Percentiles rank a stretch among this genome's conserved stretches.
These are phyloP conservation scores for Vulpes ferrilata DNA, from an alignment of 2,113 vertebrate genomes.

Conservation along the genomic window DNA sequence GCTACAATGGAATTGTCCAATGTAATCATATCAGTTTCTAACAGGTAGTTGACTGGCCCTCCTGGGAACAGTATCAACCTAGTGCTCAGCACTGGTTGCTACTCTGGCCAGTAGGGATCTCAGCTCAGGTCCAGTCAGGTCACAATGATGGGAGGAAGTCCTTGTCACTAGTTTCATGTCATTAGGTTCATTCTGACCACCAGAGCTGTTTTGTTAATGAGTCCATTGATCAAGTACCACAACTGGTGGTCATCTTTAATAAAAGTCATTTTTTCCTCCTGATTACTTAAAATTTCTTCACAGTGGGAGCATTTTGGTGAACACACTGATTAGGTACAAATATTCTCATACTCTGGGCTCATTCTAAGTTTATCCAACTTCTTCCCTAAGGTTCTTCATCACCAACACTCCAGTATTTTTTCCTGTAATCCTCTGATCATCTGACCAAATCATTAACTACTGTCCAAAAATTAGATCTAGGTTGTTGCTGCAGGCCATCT, in stretches of 20 bases:
- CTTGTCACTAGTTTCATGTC: neutral
- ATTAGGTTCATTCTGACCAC: neutral
- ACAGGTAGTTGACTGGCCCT: neutral
- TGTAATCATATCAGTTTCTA: neutral
- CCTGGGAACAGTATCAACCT: neutral
- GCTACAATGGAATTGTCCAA: neutral
- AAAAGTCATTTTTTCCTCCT: neutral
- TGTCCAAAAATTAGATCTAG: conserved; percentile 48
- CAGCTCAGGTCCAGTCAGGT: neutral
- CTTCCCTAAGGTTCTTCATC: neutral
- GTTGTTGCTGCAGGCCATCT: neutral
- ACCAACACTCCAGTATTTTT: conserved; percentile 22
- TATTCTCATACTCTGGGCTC: neutral
- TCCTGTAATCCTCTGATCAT: neutral
- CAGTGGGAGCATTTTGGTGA: neutral
- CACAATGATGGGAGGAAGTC: neutral
- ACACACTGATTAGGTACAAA: neutral
- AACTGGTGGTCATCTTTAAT: neutral
- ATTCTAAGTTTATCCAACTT: neutral
- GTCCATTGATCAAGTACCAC: neutral
- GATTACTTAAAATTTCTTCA: neutral
- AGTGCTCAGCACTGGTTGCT: neutral
- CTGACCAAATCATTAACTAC: conserved; percentile 59
- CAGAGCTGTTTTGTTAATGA: neutral
- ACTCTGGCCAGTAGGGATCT: neutral